A percentile compares a stretch with the other conserved stretches of the same genome.
These are phyloP conservation scores for Drosophila teissieri DNA, from an alignment of 1,140 invertebrate genomes.

Conservation along the genomic window DNA sequence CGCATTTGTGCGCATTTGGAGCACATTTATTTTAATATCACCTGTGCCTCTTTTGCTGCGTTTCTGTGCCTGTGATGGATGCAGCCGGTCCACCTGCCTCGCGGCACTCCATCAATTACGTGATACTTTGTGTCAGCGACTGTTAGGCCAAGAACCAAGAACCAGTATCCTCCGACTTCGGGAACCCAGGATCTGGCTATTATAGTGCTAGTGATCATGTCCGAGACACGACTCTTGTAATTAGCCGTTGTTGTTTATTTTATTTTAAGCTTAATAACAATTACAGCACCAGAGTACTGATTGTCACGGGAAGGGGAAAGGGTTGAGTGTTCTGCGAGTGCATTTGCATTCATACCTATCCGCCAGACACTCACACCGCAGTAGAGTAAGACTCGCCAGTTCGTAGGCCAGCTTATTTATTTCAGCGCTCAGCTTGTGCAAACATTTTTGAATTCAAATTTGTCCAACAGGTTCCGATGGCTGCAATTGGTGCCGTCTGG, in stretches of 20 bases:
- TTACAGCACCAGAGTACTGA: constrained; percentile 27
- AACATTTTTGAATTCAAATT: constrained; percentile 61
- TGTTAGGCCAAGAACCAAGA: constrained; percentile 45
- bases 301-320: not conserved
- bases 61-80: constrained; percentile 39
- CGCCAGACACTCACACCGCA: constrained; percentile 2
- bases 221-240: constrained; percentile 54
- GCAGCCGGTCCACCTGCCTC: constrained; percentile 21
- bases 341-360: constrained; percentile 31
- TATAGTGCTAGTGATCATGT: constrained; percentile 12
- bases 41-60: constrained; percentile 30
- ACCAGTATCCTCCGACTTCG: constrained; percentile 33
- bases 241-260: constrained; percentile 72
- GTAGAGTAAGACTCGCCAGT: not conserved
- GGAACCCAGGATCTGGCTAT: not conserved
- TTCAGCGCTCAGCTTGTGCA: constrained; percentile 61
- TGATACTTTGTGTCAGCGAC: constrained; percentile 71
- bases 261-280: constrained; percentile 56
- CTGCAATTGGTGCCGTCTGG: constrained; percentile 21
- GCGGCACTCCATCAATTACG: constrained; percentile 65
- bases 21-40: constrained; percentile 83
- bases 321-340: constrained; percentile 6
- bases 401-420: constrained; percentile 57
- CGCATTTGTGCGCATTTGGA: constrained; percentile 81
- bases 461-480: constrained; percentile 46